A percentile compares a stretch with the other conserved stretches of the same genome.
phyloP scores from a whole-genome alignment of 2,888 invertebrate species.

The Metellina segmentata region DNA sequence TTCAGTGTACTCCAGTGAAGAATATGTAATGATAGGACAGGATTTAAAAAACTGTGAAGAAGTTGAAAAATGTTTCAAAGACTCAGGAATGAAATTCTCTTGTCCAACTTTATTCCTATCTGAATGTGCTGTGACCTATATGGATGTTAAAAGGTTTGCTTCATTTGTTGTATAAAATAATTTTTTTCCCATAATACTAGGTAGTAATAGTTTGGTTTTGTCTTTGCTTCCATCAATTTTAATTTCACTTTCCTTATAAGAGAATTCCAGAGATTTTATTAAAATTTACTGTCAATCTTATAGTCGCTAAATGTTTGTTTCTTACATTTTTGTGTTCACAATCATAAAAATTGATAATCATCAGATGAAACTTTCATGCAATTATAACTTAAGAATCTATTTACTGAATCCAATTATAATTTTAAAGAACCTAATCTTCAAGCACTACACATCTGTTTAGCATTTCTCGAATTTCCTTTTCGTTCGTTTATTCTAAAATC shows the following conservation, averaged over 20 bases:
- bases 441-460: no score
- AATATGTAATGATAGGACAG: constrained; percentile 79
- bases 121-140: constrained; percentile 81
- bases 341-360: no score
- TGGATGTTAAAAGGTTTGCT: constrained; percentile 79
- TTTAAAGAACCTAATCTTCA: no score
- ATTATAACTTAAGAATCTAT: no score
- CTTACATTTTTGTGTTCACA: neutral
- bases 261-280: no score
- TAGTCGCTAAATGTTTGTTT: neutral
- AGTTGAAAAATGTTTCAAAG: constrained; percentile 78
- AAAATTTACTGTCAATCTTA: neutral
- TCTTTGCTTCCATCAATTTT: no score
- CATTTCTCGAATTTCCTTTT: no score
- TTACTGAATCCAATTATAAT: no score
- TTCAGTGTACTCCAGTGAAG: constrained; percentile 48
- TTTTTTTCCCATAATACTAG: neutral
- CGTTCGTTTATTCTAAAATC: no score
- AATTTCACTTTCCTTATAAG: no score
- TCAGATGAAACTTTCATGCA: no score
- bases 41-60: constrained; percentile 79
- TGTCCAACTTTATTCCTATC: constrained; percentile 81
- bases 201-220: no score
- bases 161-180: neutral
- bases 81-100: constrained; percentile 79